phyloP scores from a whole-genome alignment of 2,797 vertebrate genomes.

The Eidolon dupreanum region DNA sequence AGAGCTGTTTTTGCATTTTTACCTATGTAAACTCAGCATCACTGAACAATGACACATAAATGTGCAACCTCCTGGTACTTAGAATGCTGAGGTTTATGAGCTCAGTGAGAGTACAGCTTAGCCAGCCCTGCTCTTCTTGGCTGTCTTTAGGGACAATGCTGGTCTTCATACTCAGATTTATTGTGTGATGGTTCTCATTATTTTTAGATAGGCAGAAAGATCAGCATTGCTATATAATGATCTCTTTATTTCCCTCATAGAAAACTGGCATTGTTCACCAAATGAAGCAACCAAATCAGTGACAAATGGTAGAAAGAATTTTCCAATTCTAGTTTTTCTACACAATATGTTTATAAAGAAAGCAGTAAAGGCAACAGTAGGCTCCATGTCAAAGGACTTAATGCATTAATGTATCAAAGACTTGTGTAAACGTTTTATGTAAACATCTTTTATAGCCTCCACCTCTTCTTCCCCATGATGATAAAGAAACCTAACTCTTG shows the following conservation, averaged over 20 bases:
- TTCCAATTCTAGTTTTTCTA: not conserved
- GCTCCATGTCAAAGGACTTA: not conserved
- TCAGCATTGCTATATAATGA: not conserved
- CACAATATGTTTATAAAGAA: slow-evolving; percentile 9
- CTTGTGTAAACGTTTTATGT: not conserved
- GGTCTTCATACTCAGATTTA: not conserved
- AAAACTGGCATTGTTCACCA: not conserved
- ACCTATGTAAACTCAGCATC: slow-evolving; percentile 25
- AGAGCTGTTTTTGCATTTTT: not conserved
- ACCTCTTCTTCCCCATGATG: not conserved
- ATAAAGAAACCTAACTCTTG: slow-evolving; percentile 16
- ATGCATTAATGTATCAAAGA: not conserved
- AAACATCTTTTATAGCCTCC: not conserved
- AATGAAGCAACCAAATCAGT: not conserved
- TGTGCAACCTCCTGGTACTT: not conserved
- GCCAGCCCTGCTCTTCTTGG: not conserved
- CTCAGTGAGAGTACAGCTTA: not conserved
- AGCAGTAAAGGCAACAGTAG: not conserved
- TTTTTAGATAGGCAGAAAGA: slow-evolving; percentile 31
- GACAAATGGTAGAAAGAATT: slow-evolving; percentile 3
- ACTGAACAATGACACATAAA: not conserved
- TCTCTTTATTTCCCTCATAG: not conserved
- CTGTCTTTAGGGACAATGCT: not conserved
- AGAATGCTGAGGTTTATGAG: not conserved
- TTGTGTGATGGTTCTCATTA: not conserved